Evolutionary conservation across 1,140 invertebrate species (phyloP), one percentile per base, ranked within the genome.

Genomic region (Euura saliciscinereae): DNA sequence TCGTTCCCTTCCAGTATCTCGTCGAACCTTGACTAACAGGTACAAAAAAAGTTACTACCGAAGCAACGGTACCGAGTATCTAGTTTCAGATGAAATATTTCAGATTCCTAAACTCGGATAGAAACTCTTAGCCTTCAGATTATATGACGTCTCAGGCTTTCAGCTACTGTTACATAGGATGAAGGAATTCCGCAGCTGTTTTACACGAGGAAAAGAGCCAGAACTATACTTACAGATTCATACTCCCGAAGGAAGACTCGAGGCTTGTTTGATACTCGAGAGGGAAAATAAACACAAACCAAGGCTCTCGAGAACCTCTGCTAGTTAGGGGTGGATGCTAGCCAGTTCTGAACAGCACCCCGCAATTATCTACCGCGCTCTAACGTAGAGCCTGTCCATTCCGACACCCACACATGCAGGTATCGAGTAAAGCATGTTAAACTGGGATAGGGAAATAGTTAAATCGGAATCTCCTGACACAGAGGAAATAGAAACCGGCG

Each of bases 291-390:
- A 59, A 59, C 3, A n/a, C 51, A n/a, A 59, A 59, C 8, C 28
- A 59, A 59, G 6, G 13, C 10, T 11, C 13, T n/a, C 10, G 68
- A 71, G 72, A 71, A 70, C 68, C 71, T 43, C 73, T 71, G 71
- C 28, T 28, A 3, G 51, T 51, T 59, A 66, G 68, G 71, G 72
- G 71, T 74, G 70, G 71, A 69, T 77, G 70, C 67, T 45, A 46
- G 68, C 51, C 44, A 73, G 71, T 70, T 51, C 10, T 65, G 70
- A 44, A 11, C 45, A 71, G 64, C 71, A 78, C 72, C 74, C 75
- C 71, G 73, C 73, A 78, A 78, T 78, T 78, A 78, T 74, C 68
- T 71, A 66, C 66, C 45, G 71, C 59, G 28, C 6, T 8, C 51
- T 59, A 59, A n/a, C 8, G 13, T 8, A 8, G 10, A n/a, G 51